Evolutionary conservation across 2,888 invertebrate genomes (phyloP).

Genomic region (Yponomeuta plumbellus): DNA sequence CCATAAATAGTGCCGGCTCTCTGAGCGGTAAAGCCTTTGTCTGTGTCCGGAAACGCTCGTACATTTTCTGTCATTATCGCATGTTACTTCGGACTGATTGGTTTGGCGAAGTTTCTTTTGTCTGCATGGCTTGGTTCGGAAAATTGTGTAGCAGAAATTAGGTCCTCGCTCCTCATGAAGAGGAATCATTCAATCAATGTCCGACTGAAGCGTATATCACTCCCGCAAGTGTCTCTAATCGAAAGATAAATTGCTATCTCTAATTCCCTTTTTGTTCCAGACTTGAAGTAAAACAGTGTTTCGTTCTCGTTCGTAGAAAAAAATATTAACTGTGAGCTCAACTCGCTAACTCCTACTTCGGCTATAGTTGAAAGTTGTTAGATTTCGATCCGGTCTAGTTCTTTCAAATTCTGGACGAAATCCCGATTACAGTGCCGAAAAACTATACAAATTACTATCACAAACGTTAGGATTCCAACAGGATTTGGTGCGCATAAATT

Average conservation of each 20-base stretch:
- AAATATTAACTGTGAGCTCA: neutral
- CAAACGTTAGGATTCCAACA: too few species aligned
- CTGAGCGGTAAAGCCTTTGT: constrained; percentile 2
- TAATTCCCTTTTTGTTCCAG: neutral
- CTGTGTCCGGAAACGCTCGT: neutral
- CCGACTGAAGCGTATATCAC: constrained; percentile 3
- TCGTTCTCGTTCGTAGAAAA: neutral
- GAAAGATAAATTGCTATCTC: constrained; percentile 7
- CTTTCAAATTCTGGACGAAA: neutral
- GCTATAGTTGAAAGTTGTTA: neutral
- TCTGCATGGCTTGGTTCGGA: too few species aligned
- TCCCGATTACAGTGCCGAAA: too few species aligned
- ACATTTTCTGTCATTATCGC: neutral
- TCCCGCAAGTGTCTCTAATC: constrained; percentile 4
- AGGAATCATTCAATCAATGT: constrained; percentile 13
- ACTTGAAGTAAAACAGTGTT: neutral
- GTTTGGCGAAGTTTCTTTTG: too few species aligned
- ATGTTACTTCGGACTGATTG: neutral
- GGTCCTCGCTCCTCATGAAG: neutral
- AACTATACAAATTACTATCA: too few species aligned
- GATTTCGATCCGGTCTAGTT: neutral
- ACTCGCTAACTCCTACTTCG: neutral
- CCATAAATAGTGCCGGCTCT: constrained; percentile 26
- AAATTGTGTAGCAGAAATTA: neutral
- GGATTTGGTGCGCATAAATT: too few species aligned